These are phyloP conservation scores for Thecocarcelia acutangulata DNA, from an alignment of 2,888 invertebrate genomes.

Conservation along the genomic window DNA sequence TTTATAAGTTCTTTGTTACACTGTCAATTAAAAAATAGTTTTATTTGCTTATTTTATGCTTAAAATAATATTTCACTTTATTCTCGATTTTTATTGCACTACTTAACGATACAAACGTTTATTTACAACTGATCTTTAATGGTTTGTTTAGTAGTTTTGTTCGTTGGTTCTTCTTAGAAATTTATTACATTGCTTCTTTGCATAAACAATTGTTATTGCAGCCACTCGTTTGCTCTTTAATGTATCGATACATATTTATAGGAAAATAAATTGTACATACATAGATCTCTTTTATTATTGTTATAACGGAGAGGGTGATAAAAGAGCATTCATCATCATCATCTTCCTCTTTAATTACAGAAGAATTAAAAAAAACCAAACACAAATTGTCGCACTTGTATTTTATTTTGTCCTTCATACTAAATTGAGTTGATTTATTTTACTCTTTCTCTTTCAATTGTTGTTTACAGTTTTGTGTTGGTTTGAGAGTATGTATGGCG, in stretches of 20 bases:
- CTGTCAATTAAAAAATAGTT: background rate
- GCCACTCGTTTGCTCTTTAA: constrained; percentile 25
- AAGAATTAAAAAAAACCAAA: background rate
- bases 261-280: background rate
- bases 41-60: constrained; percentile 5
- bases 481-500: constrained; percentile 59
- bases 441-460: constrained; percentile 24
- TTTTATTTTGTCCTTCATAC: constrained; percentile 26
- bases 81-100: constrained; percentile 33
- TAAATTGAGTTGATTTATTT: constrained; percentile 16
- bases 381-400: background rate
- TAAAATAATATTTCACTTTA: constrained; percentile 15
- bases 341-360: constrained; percentile 15
- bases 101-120: constrained; percentile 61
- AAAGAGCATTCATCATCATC: constrained; percentile 7
- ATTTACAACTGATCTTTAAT: constrained; percentile 64
- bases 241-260: constrained; percentile 10
- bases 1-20: background rate
- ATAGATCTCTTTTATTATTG: constrained; percentile 25
- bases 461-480: background rate
- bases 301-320: background rate
- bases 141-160: constrained; percentile 32
- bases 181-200: constrained; percentile 16
- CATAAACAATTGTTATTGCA: constrained; percentile 17
- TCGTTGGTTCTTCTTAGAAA: constrained; percentile 9